Evolutionary conservation across 1,140 invertebrate genomes (phyloP).

Genomic region (Samia ricini): DNA sequence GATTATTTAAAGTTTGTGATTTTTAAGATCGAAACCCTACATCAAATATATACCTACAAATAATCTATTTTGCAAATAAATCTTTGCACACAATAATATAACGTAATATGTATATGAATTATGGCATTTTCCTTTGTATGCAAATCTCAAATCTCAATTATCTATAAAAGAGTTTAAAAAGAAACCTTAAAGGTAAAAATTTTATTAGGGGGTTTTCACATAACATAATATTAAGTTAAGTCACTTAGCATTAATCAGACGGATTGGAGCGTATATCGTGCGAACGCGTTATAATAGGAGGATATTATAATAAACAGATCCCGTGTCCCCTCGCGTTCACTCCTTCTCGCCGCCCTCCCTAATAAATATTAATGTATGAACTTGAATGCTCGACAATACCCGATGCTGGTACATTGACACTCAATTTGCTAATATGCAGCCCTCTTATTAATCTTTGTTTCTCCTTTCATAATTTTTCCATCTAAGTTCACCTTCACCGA

Average conservation of each 20-base stretch:
- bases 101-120: no score
- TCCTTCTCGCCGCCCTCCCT: slow-evolving; percentile 48
- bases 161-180: no score
- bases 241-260: slow-evolving; percentile 48
- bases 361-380: slow-evolving; percentile 75
- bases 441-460: slow-evolving; percentile 16
- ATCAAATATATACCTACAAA: no score
- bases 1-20: no score
- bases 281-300: slow-evolving; percentile 74
- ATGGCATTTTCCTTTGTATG: no score
- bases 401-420: slow-evolving; percentile 75
- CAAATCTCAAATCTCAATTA: no score
- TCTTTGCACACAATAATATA: no score
- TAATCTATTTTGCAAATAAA: no score
- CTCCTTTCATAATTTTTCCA: not conserved
- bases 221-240: not conserved
- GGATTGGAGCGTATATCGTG: slow-evolving; percentile 52
- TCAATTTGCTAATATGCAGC: slow-evolving; percentile 66
- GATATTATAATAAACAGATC: slow-evolving; percentile 76
- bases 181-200: no score
- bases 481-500: not conserved
- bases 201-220: no score
- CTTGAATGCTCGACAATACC: slow-evolving; percentile 60
- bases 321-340: slow-evolving; percentile 48
- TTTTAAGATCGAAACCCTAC: no score